Evolutionary conservation across 2,797 vertebrate genomes (phyloP).

Genomic region (Bufotes viridis): DNA sequence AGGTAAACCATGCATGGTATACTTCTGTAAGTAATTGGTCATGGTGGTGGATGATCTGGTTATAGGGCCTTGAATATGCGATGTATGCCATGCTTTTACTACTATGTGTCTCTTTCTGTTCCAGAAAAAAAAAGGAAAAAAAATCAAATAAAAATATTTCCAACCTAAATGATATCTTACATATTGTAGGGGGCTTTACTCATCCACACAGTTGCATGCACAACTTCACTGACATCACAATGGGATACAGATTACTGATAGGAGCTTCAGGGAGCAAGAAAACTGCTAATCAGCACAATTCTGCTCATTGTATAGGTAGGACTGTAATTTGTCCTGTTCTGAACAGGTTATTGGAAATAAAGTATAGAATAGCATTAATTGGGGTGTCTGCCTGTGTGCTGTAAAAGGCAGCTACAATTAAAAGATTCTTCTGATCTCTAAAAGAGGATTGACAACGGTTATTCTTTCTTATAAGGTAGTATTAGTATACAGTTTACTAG

Average conservation of each 20-base stretch:
- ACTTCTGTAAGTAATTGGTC: too few relatives aligned
- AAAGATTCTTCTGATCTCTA: neutral
- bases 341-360: slow-evolving; percentile 7
- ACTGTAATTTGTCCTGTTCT: neutral
- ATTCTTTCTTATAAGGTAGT: neutral
- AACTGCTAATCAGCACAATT: neutral
- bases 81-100: too few relatives aligned
- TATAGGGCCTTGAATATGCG: too few relatives aligned
- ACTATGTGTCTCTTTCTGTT: too few relatives aligned
- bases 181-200: neutral
- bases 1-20: too few relatives aligned
- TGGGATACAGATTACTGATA: neutral
- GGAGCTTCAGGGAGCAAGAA: neutral
- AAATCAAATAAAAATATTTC: too few relatives aligned
- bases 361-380: neutral
- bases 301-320: neutral
- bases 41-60: too few relatives aligned
- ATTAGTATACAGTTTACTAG: too few relatives aligned
- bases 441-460: too few relatives aligned
- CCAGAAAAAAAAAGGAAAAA: too few relatives aligned
- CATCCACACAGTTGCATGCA: neutral
- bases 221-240: neutral
- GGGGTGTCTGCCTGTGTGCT: neutral
- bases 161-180: neutral
- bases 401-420: neutral